These are phyloP conservation scores for Hippopotamus amphibius DNA, from an alignment of 2,113 vertebrate species.

Conservation along the genomic window DNA sequence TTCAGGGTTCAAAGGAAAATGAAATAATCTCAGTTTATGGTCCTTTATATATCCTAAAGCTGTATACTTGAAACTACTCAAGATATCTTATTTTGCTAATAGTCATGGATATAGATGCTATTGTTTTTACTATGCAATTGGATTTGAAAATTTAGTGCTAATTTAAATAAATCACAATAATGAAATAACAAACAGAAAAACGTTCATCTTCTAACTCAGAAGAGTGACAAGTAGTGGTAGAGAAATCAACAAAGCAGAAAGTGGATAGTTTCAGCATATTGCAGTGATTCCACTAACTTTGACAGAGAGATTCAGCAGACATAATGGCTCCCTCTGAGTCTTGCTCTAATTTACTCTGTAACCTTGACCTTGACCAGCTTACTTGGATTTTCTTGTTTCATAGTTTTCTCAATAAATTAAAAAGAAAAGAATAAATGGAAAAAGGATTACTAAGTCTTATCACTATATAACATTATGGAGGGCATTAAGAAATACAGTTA, in stretches of 20 bases:
- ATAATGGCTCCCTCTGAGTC: neutral
- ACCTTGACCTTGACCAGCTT: constrained; percentile 73
- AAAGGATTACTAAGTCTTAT: constrained; percentile 78
- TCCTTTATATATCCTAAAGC: neutral
- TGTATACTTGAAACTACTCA: neutral
- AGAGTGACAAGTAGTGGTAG: neutral
- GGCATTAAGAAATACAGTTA: constrained; percentile 67
- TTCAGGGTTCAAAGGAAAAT: neutral
- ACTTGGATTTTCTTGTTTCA: constrained; percentile 68
- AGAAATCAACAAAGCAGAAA: constrained; percentile 53
- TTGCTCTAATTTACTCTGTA: constrained; percentile 69
- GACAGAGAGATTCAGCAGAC: neutral
- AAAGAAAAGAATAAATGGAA: constrained; percentile 77
- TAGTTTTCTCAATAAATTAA: constrained; percentile 75
- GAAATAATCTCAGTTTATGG: neutral
- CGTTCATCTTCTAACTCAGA: neutral
- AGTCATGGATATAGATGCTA: neutral
- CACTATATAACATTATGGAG: constrained; percentile 63
- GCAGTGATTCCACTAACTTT: neutral
- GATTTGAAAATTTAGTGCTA: neutral
- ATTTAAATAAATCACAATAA: constrained; percentile 41
- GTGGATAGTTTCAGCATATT: neutral
- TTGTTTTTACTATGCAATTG: neutral
- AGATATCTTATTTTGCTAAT: neutral
- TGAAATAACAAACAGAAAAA: neutral